phyloP scores from a whole-genome alignment of 2,888 invertebrate species.

The Ecdyonurus torrentis region DNA sequence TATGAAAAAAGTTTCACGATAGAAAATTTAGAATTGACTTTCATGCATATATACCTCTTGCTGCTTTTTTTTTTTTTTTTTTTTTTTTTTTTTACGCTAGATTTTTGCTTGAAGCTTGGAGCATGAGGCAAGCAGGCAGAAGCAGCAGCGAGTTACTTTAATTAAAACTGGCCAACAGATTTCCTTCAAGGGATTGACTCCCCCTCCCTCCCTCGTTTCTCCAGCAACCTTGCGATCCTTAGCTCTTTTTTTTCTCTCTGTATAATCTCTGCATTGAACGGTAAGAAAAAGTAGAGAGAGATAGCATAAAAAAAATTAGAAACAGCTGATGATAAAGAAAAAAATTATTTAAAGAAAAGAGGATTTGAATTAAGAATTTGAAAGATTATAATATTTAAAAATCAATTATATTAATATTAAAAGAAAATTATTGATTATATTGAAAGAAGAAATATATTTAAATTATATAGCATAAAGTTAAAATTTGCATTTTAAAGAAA shows the following conservation, averaged over 20 bases:
- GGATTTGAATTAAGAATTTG: neutral
- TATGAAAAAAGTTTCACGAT: neutral
- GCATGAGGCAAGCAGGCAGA: neutral
- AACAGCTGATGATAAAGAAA: neutral
- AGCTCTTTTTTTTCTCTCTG: neutral
- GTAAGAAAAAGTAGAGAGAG: neutral
- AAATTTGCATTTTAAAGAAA: too few species aligned
- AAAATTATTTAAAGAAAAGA: neutral
- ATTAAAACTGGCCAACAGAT: constrained; percentile 3
- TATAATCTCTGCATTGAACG: neutral
- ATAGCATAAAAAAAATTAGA: neutral
- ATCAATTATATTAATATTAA: neutral
- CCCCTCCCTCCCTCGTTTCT: neutral
- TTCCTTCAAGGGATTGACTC: constrained; percentile 1
- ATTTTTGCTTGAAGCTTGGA: neutral
- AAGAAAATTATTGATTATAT: neutral
- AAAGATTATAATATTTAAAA: neutral
- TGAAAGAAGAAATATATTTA: neutral
- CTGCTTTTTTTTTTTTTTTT: too few species aligned
- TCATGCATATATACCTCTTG: neutral
- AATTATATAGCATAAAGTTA: too few species aligned
- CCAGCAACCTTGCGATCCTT: too few species aligned
- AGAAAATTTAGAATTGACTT: neutral
- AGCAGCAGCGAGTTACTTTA: neutral
- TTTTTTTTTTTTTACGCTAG: neutral